Evolutionary conservation across 2,888 invertebrate genomes (phyloP).

Genomic region (Erebia aethiops): DNA sequence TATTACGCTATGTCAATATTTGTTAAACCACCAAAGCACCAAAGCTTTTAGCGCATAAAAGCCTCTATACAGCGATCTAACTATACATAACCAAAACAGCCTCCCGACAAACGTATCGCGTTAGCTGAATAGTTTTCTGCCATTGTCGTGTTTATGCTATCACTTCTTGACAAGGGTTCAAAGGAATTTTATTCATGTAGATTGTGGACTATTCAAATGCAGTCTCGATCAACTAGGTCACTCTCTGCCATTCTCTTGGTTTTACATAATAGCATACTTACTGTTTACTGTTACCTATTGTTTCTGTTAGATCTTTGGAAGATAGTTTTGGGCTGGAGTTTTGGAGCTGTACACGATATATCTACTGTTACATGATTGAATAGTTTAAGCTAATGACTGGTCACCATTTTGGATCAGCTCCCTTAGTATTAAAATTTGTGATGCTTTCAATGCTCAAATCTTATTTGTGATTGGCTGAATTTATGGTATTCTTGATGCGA

Average conservation of each 20-base stretch:
- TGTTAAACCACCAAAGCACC: background rate
- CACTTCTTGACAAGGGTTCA: conserved; percentile 34
- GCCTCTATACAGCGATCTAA: background rate
- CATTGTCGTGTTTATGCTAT: conserved; percentile 19
- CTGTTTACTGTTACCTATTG: background rate
- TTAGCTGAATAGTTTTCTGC: conserved; percentile 21
- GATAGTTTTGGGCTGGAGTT: background rate
- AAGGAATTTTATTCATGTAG: conserved; percentile 28
- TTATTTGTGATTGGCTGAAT: too few species aligned
- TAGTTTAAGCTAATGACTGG: background rate
- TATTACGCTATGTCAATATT: conserved; percentile 3
- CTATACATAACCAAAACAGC: conserved; percentile 11
- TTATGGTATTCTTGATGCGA: too few species aligned
- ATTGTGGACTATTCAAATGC: conserved; percentile 23
- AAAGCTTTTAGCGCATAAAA: background rate
- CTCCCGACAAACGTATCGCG: conserved; percentile 17
- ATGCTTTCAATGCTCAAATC: too few species aligned
- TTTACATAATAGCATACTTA: background rate
- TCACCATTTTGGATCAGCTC: background rate
- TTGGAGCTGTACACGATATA: background rate
- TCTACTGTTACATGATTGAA: background rate
- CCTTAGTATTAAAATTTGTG: too few species aligned
- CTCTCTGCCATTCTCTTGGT: background rate
- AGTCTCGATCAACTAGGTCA: conserved; percentile 37
- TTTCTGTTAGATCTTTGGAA: background rate